Evolutionary conservation across 2,113 vertebrate genomes (phyloP), one percentile per base, ranked within the genome.

Genomic region (Corythaixoides concolor): DNA sequence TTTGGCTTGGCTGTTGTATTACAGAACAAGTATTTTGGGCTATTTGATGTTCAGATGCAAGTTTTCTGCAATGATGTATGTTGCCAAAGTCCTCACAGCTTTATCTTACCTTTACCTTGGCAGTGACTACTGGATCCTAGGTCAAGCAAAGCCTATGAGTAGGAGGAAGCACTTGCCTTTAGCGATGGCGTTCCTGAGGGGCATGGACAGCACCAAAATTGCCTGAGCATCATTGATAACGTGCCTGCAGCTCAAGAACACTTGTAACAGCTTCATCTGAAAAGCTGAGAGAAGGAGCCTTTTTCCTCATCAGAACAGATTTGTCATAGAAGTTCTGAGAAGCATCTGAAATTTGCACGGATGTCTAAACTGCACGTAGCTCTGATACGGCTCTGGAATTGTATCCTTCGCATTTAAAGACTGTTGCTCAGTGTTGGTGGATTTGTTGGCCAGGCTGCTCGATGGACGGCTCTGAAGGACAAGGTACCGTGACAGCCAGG

Each of bases 401-500:
- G 5, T n/a, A 5, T 22, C 49, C 13, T 12, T 45, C 49, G 4
- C 32, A 5, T 6, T 13, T 35, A 1, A 47, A 45, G 72, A 23
- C 33, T 9, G 11, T 7, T n/a, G 8, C 32, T 83, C 30, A 4
- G 4, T 7, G 27, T 8, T 47, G 74, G 37, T 52, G 84, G 50
- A 12, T 37, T 70, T 1, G 0, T n/a, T 30, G 49, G 5, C 12
- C 67, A 30, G 37, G 66, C 60, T 47, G 82, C 49, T 75, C 5
- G 3, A 4, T 4, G 39, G 2, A 1, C 21, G 35, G 43, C 70
- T 85, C 62, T 2, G 13, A 6, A 37, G 75, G 50, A 45, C 12
- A 3, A 64, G 78, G 58, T 1, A 3, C 19, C 0, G 0, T 18
- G 37, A 15, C 56, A 75, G 69, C 45, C 56, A 1, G 2, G 6